Evolutionary conservation across 1,140 invertebrate species (phyloP).

Genomic region (Orchestia grillus): DNA sequence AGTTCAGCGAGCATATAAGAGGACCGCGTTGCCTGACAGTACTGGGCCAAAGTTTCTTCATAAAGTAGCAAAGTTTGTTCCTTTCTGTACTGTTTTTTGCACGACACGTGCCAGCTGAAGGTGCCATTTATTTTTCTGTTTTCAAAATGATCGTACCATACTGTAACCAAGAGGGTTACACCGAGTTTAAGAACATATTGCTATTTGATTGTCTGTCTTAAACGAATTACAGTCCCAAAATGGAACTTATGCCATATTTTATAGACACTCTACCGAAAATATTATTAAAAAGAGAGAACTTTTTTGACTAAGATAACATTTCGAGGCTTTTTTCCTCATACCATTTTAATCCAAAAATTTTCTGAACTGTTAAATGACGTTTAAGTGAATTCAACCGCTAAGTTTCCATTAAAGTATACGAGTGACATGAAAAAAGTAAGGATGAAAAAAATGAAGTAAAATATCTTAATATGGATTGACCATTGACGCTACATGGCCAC

Average conservation of each 20-base stretch:
- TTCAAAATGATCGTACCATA: too few species aligned
- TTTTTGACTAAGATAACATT: neutral
- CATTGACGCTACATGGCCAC: neutral
- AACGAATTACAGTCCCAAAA: neutral
- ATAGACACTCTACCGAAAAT: neutral
- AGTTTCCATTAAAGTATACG: neutral
- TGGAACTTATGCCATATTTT: neutral
- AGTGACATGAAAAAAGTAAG: neutral
- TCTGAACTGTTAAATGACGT: neutral
- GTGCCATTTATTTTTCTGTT: neutral
- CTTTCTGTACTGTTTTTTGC: neutral
- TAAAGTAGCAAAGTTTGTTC: neutral
- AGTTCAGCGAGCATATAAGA: neutral
- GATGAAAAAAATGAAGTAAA: neutral
- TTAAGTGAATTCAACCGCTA: neutral
- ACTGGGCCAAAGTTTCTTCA: neutral
- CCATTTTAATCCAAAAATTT: neutral
- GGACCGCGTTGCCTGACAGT: neutral
- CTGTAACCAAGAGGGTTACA: too few species aligned
- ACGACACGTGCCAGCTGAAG: neutral
- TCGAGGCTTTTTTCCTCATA: neutral
- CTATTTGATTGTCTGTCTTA: neutral
- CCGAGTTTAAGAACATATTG: neutral
- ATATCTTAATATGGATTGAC: neutral
- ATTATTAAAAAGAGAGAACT: neutral